Conservation (phyloP, 2,888 invertebrate genomes). For the Prosapia bicincta region DNA sequence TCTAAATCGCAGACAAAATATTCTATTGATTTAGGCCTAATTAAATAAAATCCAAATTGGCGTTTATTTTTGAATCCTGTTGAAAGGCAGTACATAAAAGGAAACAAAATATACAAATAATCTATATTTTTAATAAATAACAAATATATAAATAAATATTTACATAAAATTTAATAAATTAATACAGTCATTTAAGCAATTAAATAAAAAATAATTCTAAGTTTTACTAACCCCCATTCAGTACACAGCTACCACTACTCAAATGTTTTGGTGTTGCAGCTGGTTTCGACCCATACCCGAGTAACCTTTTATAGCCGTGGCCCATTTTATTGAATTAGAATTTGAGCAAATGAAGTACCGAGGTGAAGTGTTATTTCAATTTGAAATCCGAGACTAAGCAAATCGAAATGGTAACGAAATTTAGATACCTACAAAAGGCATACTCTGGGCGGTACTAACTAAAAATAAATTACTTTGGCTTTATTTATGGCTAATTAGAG, state of each 20-base stretch:
- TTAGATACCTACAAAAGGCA: background rate
- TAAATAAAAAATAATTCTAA: background rate
- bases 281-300: conserved; percentile 7
- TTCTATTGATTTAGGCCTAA: too few species aligned
- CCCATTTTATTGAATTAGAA: background rate
- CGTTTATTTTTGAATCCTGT: too few species aligned
- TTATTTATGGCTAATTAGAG: background rate
- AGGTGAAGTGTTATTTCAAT: background rate
- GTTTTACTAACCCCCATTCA: background rate
- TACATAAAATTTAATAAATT: background rate
- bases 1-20: too few species aligned
- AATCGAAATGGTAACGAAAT: background rate
- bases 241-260: conserved; percentile 5
- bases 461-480: conserved; percentile 2
- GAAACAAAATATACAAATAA: too few species aligned
- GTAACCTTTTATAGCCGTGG: conserved; percentile 16
- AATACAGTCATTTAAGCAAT: background rate
- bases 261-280: conserved; percentile 20
- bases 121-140: background rate
- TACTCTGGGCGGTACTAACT: background rate
- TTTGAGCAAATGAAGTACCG: background rate
- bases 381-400: too few species aligned
- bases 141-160: background rate
- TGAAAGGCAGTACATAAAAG: too few species aligned
- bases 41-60: too few species aligned